Evolutionary conservation across 2,113 vertebrate genomes (phyloP), one percentile per base, ranked within the genome.

Genomic region (Drymodes brunneopygia): DNA sequence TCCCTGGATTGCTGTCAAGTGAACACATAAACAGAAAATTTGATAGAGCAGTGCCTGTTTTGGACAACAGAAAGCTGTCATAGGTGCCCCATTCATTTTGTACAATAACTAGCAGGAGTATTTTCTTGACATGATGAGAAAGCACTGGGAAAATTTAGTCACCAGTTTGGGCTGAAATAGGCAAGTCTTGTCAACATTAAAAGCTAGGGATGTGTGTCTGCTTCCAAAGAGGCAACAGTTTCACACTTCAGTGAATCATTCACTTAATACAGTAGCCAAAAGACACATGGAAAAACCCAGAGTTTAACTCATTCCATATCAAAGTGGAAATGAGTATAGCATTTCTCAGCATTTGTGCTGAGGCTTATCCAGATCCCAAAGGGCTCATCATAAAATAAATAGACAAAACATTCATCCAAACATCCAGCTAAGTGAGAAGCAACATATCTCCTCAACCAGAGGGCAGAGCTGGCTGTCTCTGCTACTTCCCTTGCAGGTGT

Each of bases 211-310:
- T 90, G 78, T 19, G 15, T 78, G 60, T 71, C 84, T 91, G 77
- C 81, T 69, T 92, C 73, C 77, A 51, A 96, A 95, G 82, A 87
- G 93, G 73, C 70, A 94, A 90, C 65, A 54, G 11, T 93, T 94
- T 96, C 93, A 86, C 81, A 82, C 64, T 89, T 91, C 51, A 56
- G 79, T 94, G 96, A 97, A 91, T 96, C 86, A 88, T 35, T 90
- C 92, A 40, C 62, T 84, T 91, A 83, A 77, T 64, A 54, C 81
- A 75, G 40, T 80, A 67, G 73, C 95, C 90, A 88, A 94, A 91
- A 91, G 91, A 94, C 40, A 24, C 77, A 54, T 75, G 80, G 44
- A 93, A 66, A 83, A 88, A n/a, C 33, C 36, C 74, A 29, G 73
- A 92, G 22, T 54, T 94, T 82, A 93, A 81, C 81, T 93, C 42